Evolutionary conservation across 2,888 invertebrate genomes (phyloP).

Genomic region (Nemurella pictetii): DNA sequence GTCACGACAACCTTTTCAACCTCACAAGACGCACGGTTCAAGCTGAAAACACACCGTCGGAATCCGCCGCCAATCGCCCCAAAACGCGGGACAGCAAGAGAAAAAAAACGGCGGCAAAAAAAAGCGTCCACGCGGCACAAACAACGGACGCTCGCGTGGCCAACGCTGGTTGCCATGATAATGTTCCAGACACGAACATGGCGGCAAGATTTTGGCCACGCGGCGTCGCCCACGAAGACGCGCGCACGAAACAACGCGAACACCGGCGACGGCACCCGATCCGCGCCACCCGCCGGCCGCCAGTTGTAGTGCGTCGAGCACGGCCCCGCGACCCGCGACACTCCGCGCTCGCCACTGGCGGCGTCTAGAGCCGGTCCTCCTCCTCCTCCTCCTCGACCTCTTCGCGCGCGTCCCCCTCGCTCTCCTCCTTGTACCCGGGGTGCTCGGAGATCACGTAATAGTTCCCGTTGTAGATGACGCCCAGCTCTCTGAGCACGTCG

Average conservation of each 20-base stretch:
- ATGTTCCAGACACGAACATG: neutral
- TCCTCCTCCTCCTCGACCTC: slow-evolving; percentile 82
- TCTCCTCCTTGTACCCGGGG: slow-evolving; percentile 89
- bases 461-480: slow-evolving; percentile 93
- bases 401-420: slow-evolving; percentile 80
- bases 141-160: too few relatives aligned
- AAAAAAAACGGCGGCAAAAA: too few relatives aligned
- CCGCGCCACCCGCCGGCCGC: neutral
- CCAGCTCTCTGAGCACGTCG: slow-evolving; percentile 86
- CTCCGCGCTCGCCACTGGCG: slow-evolving; percentile 48
- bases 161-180: neutral
- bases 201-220: too few relatives aligned
- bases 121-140: too few relatives aligned
- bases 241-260: too few relatives aligned
- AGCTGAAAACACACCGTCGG: too few relatives aligned
- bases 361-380: slow-evolving; percentile 62
- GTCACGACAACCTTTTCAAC: too few relatives aligned
- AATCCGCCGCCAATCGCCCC: too few relatives aligned
- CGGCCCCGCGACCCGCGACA: neutral
- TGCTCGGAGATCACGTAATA: slow-evolving; percentile 95
- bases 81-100: too few relatives aligned
- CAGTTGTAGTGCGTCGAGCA: neutral
- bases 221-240: too few relatives aligned
- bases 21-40: too few relatives aligned
- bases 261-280: too few relatives aligned